Conservation (phyloP, 2,797 vertebrate genomes). For the Myotis myotis region DNA sequence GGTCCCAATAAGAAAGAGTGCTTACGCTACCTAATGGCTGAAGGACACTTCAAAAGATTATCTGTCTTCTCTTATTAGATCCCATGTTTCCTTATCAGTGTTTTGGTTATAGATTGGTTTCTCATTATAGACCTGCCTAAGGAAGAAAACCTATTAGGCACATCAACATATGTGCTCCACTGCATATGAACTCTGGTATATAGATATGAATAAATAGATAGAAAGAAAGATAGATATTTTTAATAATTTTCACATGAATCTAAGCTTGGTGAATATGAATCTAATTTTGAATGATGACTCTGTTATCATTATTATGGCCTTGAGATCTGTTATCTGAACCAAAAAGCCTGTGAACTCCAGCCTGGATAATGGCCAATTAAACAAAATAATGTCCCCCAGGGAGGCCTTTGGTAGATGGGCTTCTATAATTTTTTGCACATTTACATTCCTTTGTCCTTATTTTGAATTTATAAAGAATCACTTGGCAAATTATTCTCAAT, state of each 20-base stretch:
- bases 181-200: neutral
- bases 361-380: neutral
- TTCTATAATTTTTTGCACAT: conserved; percentile 10
- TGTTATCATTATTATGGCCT: neutral
- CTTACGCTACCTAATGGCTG: neutral
- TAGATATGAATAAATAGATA: neutral
- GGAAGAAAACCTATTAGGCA: neutral
- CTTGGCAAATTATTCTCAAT: conserved; percentile 5
- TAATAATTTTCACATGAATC: neutral
- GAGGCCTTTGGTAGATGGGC: neutral
- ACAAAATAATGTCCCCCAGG: neutral
- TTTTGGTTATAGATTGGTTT: neutral
- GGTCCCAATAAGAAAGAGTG: neutral
- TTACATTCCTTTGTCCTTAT: neutral
- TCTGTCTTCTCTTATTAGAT: neutral
- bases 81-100: neutral
- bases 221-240: neutral
- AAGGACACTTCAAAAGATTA: neutral
- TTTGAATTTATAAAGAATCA: conserved; percentile 36
- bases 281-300: neutral
- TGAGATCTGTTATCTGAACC: neutral
- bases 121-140: neutral
- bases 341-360: neutral
- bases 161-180: neutral
- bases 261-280: neutral